Evolutionary conservation across 2,797 vertebrate species (phyloP).

Genomic region (Champsocephalus esox): DNA sequence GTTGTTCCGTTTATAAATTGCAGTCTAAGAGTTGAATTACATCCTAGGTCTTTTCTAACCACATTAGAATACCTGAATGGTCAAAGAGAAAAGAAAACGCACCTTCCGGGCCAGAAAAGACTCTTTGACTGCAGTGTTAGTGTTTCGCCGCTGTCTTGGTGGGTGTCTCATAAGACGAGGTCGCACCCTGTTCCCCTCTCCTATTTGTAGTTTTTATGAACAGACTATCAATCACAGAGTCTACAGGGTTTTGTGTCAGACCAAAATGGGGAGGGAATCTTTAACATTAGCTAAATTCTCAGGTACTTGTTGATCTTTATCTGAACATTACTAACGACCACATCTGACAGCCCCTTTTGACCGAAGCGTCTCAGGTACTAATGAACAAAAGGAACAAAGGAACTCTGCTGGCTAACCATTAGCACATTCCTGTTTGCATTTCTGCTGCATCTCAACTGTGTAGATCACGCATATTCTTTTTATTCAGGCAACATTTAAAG

Average conservation of each 20-base stretch:
- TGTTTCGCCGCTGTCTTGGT: not conserved
- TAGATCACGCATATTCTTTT: not conserved
- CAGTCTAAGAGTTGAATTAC: too few species aligned
- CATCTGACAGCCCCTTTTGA: not conserved
- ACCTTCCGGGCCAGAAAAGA: too few species aligned
- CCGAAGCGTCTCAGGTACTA: not conserved
- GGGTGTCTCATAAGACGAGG: constrained; percentile 15
- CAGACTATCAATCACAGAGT: not conserved
- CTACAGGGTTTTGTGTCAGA: not conserved
- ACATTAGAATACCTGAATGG: too few species aligned
- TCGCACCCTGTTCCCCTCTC: constrained; percentile 1
- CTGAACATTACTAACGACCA: too few species aligned
- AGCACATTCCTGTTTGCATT: not conserved
- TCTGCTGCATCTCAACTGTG: not conserved
- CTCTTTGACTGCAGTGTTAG: too few species aligned
- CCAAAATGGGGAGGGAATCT: too few species aligned
- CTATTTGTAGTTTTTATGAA: not conserved
- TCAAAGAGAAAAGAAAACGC: too few species aligned
- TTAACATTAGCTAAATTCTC: not conserved
- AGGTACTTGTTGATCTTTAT: not conserved
- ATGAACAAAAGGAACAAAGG: not conserved
- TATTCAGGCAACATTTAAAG: not conserved
- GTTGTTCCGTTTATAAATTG: not conserved
- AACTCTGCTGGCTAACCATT: not conserved
- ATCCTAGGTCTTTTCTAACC: too few species aligned